phyloP scores from a whole-genome alignment of 2,888 invertebrate genomes.

The Eupithecia abbreviata region DNA sequence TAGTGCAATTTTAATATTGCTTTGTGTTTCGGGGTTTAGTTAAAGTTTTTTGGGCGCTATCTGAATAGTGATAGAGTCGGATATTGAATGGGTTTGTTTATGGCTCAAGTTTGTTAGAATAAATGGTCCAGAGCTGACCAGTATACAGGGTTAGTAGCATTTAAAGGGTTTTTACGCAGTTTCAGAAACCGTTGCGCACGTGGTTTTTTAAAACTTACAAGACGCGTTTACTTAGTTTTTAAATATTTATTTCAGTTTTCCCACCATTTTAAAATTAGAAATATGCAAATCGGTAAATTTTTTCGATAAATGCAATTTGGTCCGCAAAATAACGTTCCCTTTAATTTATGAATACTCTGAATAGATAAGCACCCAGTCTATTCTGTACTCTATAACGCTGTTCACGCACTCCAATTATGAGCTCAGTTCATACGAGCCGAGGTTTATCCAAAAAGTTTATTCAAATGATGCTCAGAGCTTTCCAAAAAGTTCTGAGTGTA shows the following conservation, averaged over 20 bases:
- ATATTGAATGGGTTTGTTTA: slow-evolving; percentile 24
- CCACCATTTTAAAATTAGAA: no score
- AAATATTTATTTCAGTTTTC: neutral
- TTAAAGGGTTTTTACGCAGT: neutral
- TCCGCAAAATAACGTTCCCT: no score
- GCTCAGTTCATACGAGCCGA: neutral
- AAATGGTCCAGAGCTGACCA: neutral
- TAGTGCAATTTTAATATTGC: slow-evolving; percentile 26
- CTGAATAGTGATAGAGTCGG: slow-evolving; percentile 15
- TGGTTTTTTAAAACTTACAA: neutral
- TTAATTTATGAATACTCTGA: no score
- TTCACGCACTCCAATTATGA: neutral
- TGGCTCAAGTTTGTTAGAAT: slow-evolving; percentile 16
- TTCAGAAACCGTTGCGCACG: neutral
- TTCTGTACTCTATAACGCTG: neutral
- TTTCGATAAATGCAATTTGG: no score
- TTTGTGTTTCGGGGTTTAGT: slow-evolving; percentile 22
- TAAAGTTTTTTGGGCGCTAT: slow-evolving; percentile 23
- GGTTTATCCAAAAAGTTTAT: slow-evolving; percentile 1
- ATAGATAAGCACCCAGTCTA: neutral
- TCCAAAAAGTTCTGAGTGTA: neutral
- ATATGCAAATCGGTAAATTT: no score
- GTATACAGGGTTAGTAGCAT: neutral
- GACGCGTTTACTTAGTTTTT: neutral
- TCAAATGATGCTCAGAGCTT: neutral